These are phyloP conservation scores for human DNA, from an alignment of 2,113 vertebrate species.

Conservation along the genomic window GRCh38 chr7:133676501-133677000, in stretches of 20 bases:
- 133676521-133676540: background rate
- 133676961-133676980: too few relatives aligned
- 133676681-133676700: background rate
- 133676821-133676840: background rate
- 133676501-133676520: background rate
- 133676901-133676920: background rate
- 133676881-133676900: too few relatives aligned
- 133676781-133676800: background rate
- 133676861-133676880: background rate
- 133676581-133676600: background rate
- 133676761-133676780: conserved; percentile 10
- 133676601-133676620: background rate
- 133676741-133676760: background rate
- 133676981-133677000: background rate
- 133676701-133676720: background rate
- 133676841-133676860: background rate
- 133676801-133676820: background rate
- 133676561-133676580: background rate
- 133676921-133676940: background rate
- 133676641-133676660: background rate
- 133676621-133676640: background rate
- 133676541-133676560: background rate
- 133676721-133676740: background rate
- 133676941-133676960: background rate
- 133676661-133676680: background rate